Conservation (phyloP, 2,113 vertebrate species). For the Oostethus manadensis region DNA sequence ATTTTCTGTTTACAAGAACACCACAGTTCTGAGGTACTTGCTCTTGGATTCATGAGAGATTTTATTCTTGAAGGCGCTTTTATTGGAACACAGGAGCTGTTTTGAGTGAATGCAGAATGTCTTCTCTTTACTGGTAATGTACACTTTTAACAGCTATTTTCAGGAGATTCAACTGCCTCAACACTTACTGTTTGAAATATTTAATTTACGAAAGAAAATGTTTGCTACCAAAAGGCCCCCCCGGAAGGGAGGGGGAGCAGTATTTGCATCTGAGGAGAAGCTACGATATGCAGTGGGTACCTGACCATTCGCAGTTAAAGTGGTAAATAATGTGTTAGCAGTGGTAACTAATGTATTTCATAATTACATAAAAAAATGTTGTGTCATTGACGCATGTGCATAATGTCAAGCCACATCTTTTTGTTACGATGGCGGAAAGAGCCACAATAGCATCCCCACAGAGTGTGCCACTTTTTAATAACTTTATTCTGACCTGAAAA, state of each 20-base stretch:
- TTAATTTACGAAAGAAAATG: not conserved
- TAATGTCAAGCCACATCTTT: too few relatives aligned
- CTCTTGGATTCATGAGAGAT: conserved; percentile 30
- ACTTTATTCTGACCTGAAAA: too few relatives aligned
- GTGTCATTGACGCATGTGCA: too few relatives aligned
- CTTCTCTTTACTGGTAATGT: not conserved
- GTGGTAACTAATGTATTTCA: too few relatives aligned
- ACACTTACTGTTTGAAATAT: not conserved
- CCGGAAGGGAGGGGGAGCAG: not conserved
- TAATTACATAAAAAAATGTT: too few relatives aligned
- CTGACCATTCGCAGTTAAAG: too few relatives aligned
- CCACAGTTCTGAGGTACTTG: conserved; percentile 22
- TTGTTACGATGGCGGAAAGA: too few relatives aligned
- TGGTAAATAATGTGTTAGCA: too few relatives aligned
- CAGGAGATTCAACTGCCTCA: not conserved
- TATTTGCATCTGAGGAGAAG: not conserved
- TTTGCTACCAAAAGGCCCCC: not conserved
- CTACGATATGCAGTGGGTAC: too few relatives aligned
- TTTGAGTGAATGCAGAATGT: not conserved
- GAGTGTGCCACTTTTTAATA: too few relatives aligned
- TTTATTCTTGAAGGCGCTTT: conserved; percentile 44
- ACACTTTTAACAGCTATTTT: not conserved
- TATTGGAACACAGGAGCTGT: conserved; percentile 27
- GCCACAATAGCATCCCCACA: too few relatives aligned
- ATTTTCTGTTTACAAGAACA: conserved; percentile 11